These are phyloP conservation scores for Heliothis subflexa DNA, from an alignment of 1,140 invertebrate genomes.

Conservation along the genomic window DNA sequence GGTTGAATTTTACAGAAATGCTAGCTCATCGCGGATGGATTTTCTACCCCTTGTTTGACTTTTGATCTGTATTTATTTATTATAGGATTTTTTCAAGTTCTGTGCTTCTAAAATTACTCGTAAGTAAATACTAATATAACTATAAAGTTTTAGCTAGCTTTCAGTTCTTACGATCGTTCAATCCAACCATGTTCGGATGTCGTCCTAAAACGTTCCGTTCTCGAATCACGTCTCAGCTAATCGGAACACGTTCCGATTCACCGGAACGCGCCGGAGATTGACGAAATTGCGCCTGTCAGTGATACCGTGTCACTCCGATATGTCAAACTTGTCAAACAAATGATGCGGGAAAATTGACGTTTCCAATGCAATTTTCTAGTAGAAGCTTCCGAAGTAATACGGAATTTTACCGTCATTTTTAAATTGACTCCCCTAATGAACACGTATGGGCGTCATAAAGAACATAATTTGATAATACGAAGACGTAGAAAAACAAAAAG, in stretches of 20 bases:
- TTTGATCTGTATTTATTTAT: not conserved
- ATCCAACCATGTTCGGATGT: slow-evolving; percentile 36
- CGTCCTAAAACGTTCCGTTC: slow-evolving; percentile 26
- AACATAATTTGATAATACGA: slow-evolving; percentile 52
- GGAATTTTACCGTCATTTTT: not conserved
- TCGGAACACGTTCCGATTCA: slow-evolving; percentile 41
- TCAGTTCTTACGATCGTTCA: not conserved
- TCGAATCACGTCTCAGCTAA: slow-evolving; percentile 29
- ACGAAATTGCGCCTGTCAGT: slow-evolving; percentile 53
- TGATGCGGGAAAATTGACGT: not conserved
- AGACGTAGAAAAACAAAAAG: slow-evolving; percentile 54
- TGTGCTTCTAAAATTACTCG: not conserved
- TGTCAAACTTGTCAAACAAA: not conserved
- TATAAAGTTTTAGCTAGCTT: no score
- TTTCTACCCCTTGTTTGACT: slow-evolving; percentile 23
- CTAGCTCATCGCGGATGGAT: slow-evolving; percentile 12
- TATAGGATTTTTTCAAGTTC: not conserved
- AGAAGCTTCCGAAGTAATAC: no score
- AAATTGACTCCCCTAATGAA: not conserved
- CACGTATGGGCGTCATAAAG: slow-evolving; percentile 34
- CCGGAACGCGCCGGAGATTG: slow-evolving; percentile 58
- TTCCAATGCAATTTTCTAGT: no score
- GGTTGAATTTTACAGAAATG: slow-evolving; percentile 18
- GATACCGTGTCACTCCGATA: slow-evolving; percentile 17
- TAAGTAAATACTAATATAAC: no score